Conservation (phyloP, 53 echinoderm and acorn worm genomes). For the Arbacia lixula region DNA sequence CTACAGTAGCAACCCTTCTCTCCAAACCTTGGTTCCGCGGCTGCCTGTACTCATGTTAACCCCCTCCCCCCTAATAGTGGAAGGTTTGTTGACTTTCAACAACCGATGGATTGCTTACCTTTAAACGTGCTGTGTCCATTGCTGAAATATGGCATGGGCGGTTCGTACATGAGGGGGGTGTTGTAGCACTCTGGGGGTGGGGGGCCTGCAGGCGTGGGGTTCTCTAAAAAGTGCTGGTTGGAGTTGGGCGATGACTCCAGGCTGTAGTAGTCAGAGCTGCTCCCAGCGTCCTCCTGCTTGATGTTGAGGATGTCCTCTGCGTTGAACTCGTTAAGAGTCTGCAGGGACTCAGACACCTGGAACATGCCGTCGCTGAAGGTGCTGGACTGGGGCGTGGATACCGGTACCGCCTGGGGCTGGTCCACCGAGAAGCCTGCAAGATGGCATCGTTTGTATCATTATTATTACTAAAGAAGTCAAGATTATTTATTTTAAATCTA, state of each 20-base stretch:
- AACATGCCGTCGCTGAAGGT: constrained; percentile 85
- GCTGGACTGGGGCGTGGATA: constrained; percentile 79
- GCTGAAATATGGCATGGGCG: constrained; percentile 75
- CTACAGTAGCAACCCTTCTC: too few relatives aligned
- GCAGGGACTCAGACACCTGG: constrained; percentile 93
- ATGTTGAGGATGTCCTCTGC: constrained; percentile 96
- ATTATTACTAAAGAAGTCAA: too few relatives aligned
- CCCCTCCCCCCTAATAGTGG: too few relatives aligned
- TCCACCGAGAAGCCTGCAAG: constrained; percentile 79
- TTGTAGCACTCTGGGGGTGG: constrained; percentile 77
- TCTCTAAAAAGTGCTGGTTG: constrained; percentile 73
- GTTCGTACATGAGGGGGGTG: constrained; percentile 89
- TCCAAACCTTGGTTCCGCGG: too few relatives aligned
- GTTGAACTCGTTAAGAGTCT: constrained; percentile 97
- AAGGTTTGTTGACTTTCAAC: too few relatives aligned
- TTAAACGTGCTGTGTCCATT: constrained; percentile 72
- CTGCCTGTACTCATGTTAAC: too few relatives aligned
- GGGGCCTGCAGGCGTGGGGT: constrained; percentile 41
- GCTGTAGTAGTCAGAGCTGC: constrained; percentile 99
- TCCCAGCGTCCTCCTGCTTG: constrained; percentile 90
- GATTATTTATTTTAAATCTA: too few relatives aligned
- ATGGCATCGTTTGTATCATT: too few relatives aligned
- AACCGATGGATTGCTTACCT: too few relatives aligned
- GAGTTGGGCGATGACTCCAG: constrained; percentile 87
- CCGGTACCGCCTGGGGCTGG: constrained; percentile 98